Evolutionary conservation across 1,140 invertebrate genomes (phyloP).

Genomic region (Phortica variegata): DNA sequence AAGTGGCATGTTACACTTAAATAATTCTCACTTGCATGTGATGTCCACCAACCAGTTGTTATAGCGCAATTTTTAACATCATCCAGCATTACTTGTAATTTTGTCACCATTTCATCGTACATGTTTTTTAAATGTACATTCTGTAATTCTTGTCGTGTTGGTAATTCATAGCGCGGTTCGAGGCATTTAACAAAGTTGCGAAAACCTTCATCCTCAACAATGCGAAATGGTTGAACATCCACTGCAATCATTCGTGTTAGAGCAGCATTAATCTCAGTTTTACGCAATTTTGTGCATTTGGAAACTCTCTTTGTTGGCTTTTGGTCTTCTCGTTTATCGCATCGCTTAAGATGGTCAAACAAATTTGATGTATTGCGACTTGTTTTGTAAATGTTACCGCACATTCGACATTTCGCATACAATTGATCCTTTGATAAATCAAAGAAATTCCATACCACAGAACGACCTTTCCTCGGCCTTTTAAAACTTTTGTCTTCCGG

Average conservation of each 20-base stretch:
- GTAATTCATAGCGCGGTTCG: not conserved
- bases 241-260: constrained; percentile 7
- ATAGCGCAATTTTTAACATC: constrained; percentile 4
- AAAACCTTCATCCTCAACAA: constrained; percentile 5
- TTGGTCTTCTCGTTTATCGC: no score
- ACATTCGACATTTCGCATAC: constrained; percentile 14
- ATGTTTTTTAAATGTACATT: constrained; percentile 2
- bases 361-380: constrained; percentile 8
- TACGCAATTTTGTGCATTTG: no score
- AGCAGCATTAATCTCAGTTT: not conserved
- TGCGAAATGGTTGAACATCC: constrained; percentile 1
- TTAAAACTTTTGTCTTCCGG: no score
- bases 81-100: no score
- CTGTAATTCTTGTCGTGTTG: no score
- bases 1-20: no score
- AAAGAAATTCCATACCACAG: no score
- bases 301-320: no score
- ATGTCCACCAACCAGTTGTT: constrained; percentile 1
- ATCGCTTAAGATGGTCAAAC: constrained; percentile 1
- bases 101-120: no score
- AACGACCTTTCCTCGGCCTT: no score
- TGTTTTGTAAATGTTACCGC: constrained; percentile 13
- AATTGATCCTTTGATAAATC: no score
- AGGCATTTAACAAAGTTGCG: constrained; percentile 1
- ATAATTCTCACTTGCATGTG: constrained; percentile 5